Conservation (phyloP, 1,140 invertebrate genomes). For the Brachionus koreanus region DNA sequence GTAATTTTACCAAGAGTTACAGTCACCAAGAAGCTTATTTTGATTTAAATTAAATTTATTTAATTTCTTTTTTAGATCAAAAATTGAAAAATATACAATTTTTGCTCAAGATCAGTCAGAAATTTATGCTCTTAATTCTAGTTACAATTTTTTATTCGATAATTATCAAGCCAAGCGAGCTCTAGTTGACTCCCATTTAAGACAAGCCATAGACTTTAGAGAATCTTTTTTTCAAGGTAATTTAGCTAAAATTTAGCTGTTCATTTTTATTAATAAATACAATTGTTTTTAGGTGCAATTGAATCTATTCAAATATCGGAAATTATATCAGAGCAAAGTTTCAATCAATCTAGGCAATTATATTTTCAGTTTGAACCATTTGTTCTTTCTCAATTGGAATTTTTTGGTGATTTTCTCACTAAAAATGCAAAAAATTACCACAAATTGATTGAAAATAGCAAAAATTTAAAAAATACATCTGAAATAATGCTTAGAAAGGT, state of each 20-base stretch:
- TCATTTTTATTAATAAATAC: neutral
- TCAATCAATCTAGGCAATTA: neutral
- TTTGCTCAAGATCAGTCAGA: neutral
- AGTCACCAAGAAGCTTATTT: no score
- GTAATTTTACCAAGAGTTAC: no score
- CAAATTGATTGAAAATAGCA: neutral
- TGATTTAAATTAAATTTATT: neutral
- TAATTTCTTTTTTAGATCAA: neutral
- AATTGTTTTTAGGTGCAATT: neutral
- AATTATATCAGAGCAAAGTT: neutral
- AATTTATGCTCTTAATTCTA: neutral
- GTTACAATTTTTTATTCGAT: neutral
- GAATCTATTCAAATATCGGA: neutral
- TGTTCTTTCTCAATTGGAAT: neutral
- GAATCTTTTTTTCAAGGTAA: conserved; percentile 11
- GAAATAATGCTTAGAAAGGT: neutral
- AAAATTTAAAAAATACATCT: neutral
- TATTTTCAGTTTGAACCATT: neutral
- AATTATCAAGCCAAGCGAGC: neutral
- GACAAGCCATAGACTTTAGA: neutral
- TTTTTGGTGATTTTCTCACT: neutral
- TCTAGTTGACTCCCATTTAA: neutral
- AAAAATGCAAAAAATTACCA: neutral
- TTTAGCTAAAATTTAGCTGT: neutral
- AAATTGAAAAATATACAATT: neutral